These are phyloP conservation scores for Reticulitermes lucifugus DNA, from an alignment of 2,888 invertebrate species.

Conservation along the genomic window DNA sequence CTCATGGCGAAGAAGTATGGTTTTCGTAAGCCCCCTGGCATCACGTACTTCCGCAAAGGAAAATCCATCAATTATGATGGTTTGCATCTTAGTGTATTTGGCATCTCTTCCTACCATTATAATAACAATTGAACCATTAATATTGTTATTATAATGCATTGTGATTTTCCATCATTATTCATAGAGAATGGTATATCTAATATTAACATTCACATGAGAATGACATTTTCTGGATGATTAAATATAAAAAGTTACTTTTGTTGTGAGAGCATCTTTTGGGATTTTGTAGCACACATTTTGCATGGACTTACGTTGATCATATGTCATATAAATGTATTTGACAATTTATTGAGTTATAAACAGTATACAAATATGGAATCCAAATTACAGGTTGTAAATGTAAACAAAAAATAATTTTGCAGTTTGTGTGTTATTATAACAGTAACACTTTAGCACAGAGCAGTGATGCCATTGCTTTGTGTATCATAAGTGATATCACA, in stretches of 20 bases:
- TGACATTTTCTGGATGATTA: background rate
- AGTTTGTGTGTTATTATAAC: too few relatives aligned
- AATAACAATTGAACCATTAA: background rate
- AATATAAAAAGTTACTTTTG: background rate
- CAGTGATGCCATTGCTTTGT: too few relatives aligned
- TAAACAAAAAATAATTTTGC: too few relatives aligned
- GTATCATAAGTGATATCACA: too few relatives aligned
- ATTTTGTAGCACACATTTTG: background rate
- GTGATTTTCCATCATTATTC: conserved; percentile 34
- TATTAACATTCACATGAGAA: background rate
- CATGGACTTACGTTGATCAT: too few relatives aligned
- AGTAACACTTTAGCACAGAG: too few relatives aligned
- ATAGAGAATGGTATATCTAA: background rate
- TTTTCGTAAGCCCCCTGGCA: conserved; percentile 88
- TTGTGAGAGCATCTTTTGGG: background rate
- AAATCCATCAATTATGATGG: conserved; percentile 92
- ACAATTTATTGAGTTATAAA: too few relatives aligned
- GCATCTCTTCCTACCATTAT: background rate
- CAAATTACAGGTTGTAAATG: too few relatives aligned
- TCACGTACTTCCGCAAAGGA: conserved; percentile 90
- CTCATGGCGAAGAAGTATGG: conserved; percentile 96
- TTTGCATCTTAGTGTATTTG: conserved; percentile 53
- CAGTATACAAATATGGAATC: too few relatives aligned
- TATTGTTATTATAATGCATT: background rate
- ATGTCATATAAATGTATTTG: too few relatives aligned